phyloP scores from a whole-genome alignment of 1,140 invertebrate species.

The Lerema accius region DNA sequence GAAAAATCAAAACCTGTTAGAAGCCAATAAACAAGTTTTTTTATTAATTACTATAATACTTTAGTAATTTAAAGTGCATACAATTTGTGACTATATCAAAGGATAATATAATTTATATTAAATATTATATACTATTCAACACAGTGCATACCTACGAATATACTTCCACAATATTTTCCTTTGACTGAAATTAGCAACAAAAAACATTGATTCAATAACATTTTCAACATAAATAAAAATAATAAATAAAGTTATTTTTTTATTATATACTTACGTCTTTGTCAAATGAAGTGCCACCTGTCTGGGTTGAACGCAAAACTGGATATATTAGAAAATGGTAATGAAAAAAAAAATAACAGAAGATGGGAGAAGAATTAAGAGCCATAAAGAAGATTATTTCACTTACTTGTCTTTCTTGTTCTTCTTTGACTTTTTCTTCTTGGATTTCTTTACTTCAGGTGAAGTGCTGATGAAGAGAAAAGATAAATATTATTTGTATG shows the following conservation, averaged over 20 bases:
- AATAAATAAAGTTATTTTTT: constrained; percentile 15
- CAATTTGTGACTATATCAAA: no score
- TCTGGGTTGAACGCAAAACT: constrained; percentile 50
- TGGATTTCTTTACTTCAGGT: constrained; percentile 85
- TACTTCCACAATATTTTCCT: constrained; percentile 72
- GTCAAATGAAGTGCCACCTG: constrained; percentile 70
- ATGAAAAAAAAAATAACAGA: constrained; percentile 46
- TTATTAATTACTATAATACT: no score
- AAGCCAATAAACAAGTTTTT: no score
- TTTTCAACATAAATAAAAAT: constrained; percentile 20
- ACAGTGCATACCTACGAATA: constrained; percentile 67
- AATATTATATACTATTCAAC: no score
- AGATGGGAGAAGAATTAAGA: constrained; percentile 15
- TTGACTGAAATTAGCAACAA: constrained; percentile 70
- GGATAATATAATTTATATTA: no score
- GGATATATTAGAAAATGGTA: constrained; percentile 45
- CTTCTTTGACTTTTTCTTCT: constrained; percentile 88
- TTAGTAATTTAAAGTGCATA: no score
- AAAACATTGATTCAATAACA: constrained; percentile 34
- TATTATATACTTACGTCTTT: constrained; percentile 66
- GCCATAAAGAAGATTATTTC: no score
- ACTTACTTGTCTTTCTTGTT: constrained; percentile 87
- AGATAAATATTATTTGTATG: constrained; percentile 4
- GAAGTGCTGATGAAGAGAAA: constrained; percentile 80
- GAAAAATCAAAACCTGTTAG: no score